phyloP scores from a whole-genome alignment of 2,888 invertebrate species.

The Scrobipalpa costella region DNA sequence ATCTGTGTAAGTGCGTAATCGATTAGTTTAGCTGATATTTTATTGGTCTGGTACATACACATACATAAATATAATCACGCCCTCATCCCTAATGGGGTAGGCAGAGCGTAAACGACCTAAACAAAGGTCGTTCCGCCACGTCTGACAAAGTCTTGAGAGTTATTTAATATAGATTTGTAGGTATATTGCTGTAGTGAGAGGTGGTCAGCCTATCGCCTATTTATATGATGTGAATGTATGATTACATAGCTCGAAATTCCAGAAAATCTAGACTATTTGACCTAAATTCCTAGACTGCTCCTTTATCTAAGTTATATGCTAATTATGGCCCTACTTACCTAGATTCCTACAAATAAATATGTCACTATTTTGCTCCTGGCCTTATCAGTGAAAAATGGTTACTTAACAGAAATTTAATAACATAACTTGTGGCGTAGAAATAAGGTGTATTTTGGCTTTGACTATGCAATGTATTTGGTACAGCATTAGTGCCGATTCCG shows the following conservation, averaged over 20 bases:
- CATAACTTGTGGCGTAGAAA: background rate
- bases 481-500: too few species aligned
- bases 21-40: constrained; percentile 34
- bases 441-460: background rate
- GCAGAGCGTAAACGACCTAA: too few species aligned
- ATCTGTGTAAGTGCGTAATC: constrained; percentile 32
- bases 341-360: constrained; percentile 17
- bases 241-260: background rate
- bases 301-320: constrained; percentile 14
- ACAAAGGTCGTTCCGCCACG: too few species aligned
- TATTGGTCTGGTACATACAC: too few species aligned
- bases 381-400: constrained; percentile 24
- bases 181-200: too few species aligned
- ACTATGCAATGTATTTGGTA: constrained; percentile 4
- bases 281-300: background rate
- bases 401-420: background rate
- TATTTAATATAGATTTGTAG: too few species aligned
- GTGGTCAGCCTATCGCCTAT: too few species aligned
- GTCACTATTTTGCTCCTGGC: constrained; percentile 9
- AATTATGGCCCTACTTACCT: constrained; percentile 6
- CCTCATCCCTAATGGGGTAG: too few species aligned
- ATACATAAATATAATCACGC: too few species aligned
- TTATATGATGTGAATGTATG: too few species aligned
- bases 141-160: too few species aligned
- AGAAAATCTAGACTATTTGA: constrained; percentile 3